Base-by-base conservation (phyloP, 92 coral and sea anemone genomes). In the Paragorgia papillata region DNA sequence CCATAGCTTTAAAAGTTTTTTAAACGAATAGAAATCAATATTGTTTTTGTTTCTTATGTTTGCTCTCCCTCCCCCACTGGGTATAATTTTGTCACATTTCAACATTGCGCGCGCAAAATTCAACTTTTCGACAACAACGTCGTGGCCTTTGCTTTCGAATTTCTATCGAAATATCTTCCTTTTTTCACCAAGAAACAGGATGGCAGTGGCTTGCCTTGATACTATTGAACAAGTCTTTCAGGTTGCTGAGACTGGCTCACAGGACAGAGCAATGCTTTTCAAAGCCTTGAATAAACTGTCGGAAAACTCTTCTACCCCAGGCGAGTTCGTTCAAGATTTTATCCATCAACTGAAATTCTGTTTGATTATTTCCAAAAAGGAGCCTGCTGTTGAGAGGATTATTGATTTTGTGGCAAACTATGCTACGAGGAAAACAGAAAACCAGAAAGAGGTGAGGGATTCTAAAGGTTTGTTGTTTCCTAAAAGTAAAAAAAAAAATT, bases 391-490 rank as follows among this genome's bases (percentile, higher is more conserved):
- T 0, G 97, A 93, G 66, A 82, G 97, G 49, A 82, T 88, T 29
- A 80, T 90, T 27, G 97, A 93, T 55, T 93, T 93, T 83, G 92
- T 80, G 35, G 97, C 97, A 7, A 86, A 66, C 59, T 93, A 88
- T 80, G 79, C 89, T 50, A 89, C 94, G 31, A 71, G 78, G 22
- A 15, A 53, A 7, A 75, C 92, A 8, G 65, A 84, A 62, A 81
- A 82, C 27, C 85, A 88, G 48, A 53, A 43, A 25, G 82, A 62
- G 60, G 87, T 66, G 0, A 15, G 39, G 1, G 57, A 46, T n/a
- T n/a, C n/a, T n/a, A n/a, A n/a, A n/a, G n/a, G n/a, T n/a, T n/a
- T n/a, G n/a, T n/a, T n/a, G n/a, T n/a, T n/a, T n/a, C n/a, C n/a
- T n/a, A n/a, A n/a, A n/a, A n/a, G n/a, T n/a, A n/a, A n/a, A n/a